Evolutionary conservation across 2,113 vertebrate species (phyloP).

Genomic region (Leptocoma aspasia): DNA sequence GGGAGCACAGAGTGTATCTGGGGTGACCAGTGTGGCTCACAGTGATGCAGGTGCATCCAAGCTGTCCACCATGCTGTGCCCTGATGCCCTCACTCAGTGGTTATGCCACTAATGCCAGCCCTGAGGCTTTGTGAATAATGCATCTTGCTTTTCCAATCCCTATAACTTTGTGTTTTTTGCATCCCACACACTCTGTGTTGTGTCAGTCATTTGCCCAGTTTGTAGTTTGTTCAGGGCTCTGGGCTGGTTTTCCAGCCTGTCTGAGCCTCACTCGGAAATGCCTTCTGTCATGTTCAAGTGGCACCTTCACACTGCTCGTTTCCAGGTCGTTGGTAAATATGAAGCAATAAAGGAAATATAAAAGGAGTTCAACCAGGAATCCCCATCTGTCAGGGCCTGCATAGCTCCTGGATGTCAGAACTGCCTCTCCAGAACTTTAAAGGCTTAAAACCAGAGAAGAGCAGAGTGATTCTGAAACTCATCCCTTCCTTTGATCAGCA

Average conservation of each 20-base stretch:
- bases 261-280: not conserved
- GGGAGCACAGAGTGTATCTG: not conserved
- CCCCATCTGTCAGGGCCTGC: not conserved
- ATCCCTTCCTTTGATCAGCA: not conserved
- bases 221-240: not conserved
- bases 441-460: not conserved
- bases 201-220: not conserved
- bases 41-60: not conserved
- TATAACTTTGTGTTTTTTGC: not conserved
- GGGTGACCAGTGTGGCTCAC: fast-evolving
- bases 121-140: not conserved
- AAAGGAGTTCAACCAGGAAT: not conserved
- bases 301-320: not conserved
- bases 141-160: not conserved
- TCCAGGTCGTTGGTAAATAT: not conserved
- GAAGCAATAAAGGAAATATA: not conserved
- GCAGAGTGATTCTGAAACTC: not conserved
- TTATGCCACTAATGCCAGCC: fast-evolving
- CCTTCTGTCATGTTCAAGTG: not conserved
- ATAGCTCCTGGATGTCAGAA: not conserved
- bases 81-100: not conserved
- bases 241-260: not conserved
- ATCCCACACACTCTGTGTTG: fast-evolving
- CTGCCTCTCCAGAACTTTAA: not conserved
- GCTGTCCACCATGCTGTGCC: not conserved